A percentile compares a stretch with the other conserved stretches of the same genome.
Evolutionary conservation across 2,797 vertebrate species (phyloP).

Genomic region (Meriones psammophilus): DNA sequence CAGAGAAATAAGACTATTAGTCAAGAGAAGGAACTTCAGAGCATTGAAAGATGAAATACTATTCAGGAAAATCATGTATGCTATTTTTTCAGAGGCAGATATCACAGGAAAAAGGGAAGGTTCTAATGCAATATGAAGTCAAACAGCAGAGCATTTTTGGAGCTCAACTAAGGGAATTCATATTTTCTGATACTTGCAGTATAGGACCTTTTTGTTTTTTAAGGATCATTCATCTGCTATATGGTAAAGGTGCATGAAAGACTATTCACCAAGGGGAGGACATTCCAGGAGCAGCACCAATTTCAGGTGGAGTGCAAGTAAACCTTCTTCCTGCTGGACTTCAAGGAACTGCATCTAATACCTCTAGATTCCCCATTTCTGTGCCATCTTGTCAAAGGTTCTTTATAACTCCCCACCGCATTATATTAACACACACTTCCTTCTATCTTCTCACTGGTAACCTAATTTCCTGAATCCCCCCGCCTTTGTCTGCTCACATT

Average conservation of each 20-base stretch:
- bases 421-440: conserved; percentile 40
- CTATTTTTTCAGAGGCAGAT: background rate
- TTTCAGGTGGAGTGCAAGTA: background rate
- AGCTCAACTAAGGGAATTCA: background rate
- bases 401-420: conserved; percentile 35
- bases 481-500: conserved; percentile 60
- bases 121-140: background rate
- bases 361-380: background rate
- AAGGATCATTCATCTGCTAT: background rate
- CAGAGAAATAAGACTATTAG: background rate
- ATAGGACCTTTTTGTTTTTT: background rate
- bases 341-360: background rate
- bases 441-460: conserved; percentile 30
- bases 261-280: background rate
- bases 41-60: background rate
- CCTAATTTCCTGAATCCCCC: conserved; percentile 23
- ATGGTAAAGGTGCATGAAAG: background rate
- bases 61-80: background rate
- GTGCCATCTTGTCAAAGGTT: background rate
- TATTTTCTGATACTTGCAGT: background rate
- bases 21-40: background rate
- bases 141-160: background rate
- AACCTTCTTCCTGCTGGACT: background rate
- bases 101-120: background rate
- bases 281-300: background rate